Evolutionary conservation across 2,888 invertebrate species (phyloP), one percentile per base, ranked within the genome.

Genomic region (Cheilosia pagana): DNA sequence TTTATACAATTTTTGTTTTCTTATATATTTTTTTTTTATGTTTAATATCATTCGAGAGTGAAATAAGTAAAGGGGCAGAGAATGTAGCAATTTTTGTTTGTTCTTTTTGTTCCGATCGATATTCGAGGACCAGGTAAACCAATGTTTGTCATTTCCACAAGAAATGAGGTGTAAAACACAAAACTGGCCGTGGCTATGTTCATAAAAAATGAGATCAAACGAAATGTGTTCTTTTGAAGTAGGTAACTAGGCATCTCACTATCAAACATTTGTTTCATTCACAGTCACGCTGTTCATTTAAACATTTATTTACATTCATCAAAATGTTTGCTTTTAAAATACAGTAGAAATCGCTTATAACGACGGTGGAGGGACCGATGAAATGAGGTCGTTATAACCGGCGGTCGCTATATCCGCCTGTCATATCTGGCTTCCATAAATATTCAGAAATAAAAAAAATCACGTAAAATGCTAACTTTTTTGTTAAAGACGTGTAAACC

Each of bases 1-100:
- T 67, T 72, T 57, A 60, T 53, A 70, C 62, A 63, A 53, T 59
- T 55, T 55, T 52, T 45, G 16, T 67, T 52, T 65, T 14, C 43
- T 12, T 60, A 62, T 60, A 62, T 16, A 6, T 35, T 43, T 59
- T 67, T 31, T 19, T 59, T 76, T 75, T 57, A 31, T 39, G 39
- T 63, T 28, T 41, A n/a, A 16, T 43, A 16, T 43, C 16, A 16
- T 43, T 43, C 43, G 7, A 43, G 1, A 14, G 16, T 7, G 0
- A 43, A 43, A 14, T 43, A 43, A 43, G 43, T 43, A 14, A 45
- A 21, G 14, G 48, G 21, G 48, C 8, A 48, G 28, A 19, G 2
- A 12, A 35, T 35, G 10, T 35, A 35, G 31, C 31, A 35, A 23
- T 23, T 14, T 53, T 53, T 53, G 45, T 57, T 68, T 39, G n/a